Conservation (phyloP, 2,888 invertebrate species). For the Schrankia costaestrigalis region DNA sequence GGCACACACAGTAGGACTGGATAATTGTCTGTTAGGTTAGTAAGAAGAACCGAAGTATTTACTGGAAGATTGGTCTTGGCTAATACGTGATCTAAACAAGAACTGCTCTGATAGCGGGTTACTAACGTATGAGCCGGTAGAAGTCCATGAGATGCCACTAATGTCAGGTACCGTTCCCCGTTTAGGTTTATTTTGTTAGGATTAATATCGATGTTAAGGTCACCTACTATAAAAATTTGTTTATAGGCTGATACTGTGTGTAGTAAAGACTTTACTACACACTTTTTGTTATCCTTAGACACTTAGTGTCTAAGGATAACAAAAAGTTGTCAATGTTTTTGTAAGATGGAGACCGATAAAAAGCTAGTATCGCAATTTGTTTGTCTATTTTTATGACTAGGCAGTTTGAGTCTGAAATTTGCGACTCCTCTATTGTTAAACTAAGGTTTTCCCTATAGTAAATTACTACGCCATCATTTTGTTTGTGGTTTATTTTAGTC, state of each 20-base stretch:
- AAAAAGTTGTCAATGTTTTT: not conserved
- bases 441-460: not conserved
- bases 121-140: not conserved
- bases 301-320: not conserved
- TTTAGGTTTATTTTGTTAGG: not conserved
- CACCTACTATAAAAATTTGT: not conserved
- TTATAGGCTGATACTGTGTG: not conserved
- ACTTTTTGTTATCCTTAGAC: no score
- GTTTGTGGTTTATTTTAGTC: no score
- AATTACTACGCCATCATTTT: not conserved
- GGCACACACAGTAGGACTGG: no score
- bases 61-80: no score
- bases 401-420: not conserved
- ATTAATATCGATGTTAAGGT: no score
- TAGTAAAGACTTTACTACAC: no score
- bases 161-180: not conserved
- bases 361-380: not conserved
- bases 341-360: not conserved
- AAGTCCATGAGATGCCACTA: not conserved
- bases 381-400: not conserved
- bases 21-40: no score
- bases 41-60: no score
- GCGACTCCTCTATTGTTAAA: not conserved
- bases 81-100: no score
- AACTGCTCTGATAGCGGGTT: not conserved